Percentiles rank a stretch among this genome's conserved stretches.
Evolutionary conservation across 2,888 invertebrate species (phyloP).

Genomic region (Busseola fusca): DNA sequence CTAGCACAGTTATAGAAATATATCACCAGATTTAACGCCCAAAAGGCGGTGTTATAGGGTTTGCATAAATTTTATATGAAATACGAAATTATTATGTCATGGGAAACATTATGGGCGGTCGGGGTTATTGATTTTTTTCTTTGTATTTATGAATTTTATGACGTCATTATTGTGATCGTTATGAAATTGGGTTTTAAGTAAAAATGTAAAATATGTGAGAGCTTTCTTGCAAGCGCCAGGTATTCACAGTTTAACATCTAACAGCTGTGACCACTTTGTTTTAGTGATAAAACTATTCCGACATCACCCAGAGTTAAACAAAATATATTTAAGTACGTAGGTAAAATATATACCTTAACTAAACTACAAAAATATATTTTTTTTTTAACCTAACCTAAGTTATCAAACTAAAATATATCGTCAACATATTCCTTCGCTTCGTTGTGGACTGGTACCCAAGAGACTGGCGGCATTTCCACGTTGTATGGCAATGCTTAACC

Average conservation of each 20-base stretch:
- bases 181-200: conserved; percentile 35
- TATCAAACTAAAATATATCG: too few species aligned
- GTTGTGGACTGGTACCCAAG: too few species aligned
- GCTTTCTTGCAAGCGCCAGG: conserved; percentile 18
- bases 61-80: conserved; percentile 78
- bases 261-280: not conserved
- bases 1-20: conserved; percentile 46
- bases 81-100: conserved; percentile 71
- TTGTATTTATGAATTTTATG: conserved; percentile 50
- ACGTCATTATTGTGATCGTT: conserved; percentile 42
- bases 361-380: too few species aligned
- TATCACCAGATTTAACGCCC: conserved; percentile 69
- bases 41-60: conserved; percentile 64
- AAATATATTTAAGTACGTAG: too few species aligned
- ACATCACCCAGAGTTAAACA: too few species aligned
- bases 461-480: too few species aligned
- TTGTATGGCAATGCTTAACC: too few species aligned
- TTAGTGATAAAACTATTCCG: too few species aligned
- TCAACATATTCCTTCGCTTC: too few species aligned
- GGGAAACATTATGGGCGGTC: conserved; percentile 78
- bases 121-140: conserved; percentile 53
- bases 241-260: not conserved
- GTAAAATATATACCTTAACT: too few species aligned
- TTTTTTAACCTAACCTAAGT: too few species aligned
- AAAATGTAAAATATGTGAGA: conserved; percentile 47